Conservation (phyloP, 2,888 invertebrate species). For the Creontiades dilutus region DNA sequence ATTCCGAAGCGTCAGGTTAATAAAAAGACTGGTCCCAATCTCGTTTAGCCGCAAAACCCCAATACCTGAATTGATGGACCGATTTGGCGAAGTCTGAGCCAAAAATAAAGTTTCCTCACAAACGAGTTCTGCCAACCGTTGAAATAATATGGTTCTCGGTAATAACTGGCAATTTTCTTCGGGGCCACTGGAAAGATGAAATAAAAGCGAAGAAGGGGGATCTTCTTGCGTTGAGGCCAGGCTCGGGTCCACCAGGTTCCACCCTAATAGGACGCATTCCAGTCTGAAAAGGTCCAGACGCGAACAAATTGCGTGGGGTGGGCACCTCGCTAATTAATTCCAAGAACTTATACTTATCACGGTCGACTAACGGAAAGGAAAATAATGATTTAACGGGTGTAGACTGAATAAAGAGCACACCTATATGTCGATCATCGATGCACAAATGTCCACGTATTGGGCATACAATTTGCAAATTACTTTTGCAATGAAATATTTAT, state of each 20-base stretch:
- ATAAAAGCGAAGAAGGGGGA: too few relatives aligned
- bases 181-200: not conserved
- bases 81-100: not conserved
- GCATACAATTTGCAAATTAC: too few relatives aligned
- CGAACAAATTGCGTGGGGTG: slow-evolving; percentile 45
- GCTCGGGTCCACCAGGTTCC: not conserved
- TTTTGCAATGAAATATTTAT: too few relatives aligned
- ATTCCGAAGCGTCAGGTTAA: too few relatives aligned
- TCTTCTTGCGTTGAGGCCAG: not conserved
- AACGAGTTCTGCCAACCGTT: not conserved
- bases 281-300: not conserved
- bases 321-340: slow-evolving; percentile 46
- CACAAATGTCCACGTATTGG: too few relatives aligned
- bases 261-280: not conserved
- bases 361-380: slow-evolving; percentile 48
- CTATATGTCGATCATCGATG: not conserved
- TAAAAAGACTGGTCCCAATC: not conserved
- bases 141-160: slow-evolving; percentile 27
- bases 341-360: slow-evolving; percentile 47
- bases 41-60: slow-evolving; percentile 19
- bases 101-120: slow-evolving; percentile 1
- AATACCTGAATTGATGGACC: slow-evolving; percentile 23
- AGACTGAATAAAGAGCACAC: not conserved
- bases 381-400: not conserved
- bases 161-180: not conserved